Base-by-base conservation (phyloP, 2,113 vertebrate genomes). In the Psittacula cyanocephala region DNA sequence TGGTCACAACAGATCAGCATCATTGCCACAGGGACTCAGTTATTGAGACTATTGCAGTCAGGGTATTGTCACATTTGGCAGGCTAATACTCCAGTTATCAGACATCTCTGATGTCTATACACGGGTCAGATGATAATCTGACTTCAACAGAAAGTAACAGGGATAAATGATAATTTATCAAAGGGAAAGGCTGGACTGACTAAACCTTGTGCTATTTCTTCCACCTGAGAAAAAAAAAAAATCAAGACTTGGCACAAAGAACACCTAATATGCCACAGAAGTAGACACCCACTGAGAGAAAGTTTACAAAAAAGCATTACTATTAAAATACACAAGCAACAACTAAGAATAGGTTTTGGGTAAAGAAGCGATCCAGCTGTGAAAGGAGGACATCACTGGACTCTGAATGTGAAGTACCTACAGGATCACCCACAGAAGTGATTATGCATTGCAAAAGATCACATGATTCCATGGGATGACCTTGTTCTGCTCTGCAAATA, bases 231-330 rank as follows among this genome's bases (percentile, higher is more conserved):
- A 68, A 39, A 91, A n/a, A n/a, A 91, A 91, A 72, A 49, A 13
- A 39, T 29, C 17, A 76, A 27, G 11, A 63, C 81, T 0, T 29
- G 41, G 5, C 25, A 2, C 24, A 59, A 44, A 44, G 29, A 86
- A 52, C 49, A 81, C 39, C 19, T 20, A 50, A 28, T 14, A 29
- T 0, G 0, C 22, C 5, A 1, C n/a, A 86, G 41, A 86, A 17
- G 2, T 1, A 69, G 37, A 52, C 13, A 10, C 17, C 79, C 39
- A 19, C 1, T 24, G 43, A 52, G 35, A 64, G 10, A 52, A 62
- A 79, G n/a, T 60, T 8, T 10, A 59, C 8, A 41, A 47, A 43
- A 89, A 53, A 17, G 0, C 33, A 17, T 13, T 33, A 12, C 28
- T 59, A 50, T 41, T 33, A 17, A 27, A 55, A 70, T 3, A 24